Evolutionary conservation across 2,113 vertebrate species (phyloP), one percentile per base, ranked within the genome.

Genomic region (Ciconia maguari): DNA sequence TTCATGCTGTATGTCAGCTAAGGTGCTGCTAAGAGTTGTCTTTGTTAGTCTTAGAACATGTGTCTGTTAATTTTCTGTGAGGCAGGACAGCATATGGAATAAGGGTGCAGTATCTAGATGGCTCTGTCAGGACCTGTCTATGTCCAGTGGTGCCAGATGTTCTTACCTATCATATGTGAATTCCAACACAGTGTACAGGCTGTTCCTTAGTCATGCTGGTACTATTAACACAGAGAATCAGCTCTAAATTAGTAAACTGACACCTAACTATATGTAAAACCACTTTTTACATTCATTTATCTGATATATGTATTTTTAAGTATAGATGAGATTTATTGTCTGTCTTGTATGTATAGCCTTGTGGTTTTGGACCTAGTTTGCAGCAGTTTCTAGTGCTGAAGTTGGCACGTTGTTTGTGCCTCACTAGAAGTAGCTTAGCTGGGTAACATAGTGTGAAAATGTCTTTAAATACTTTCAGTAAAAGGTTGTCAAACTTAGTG

Each of bases 151-250:
- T 54, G 36, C 30, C 15, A 36, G 22, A 9, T 72, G 21, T 65
- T 84, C 20, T 51, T 86, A 46, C 44, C 46, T 7, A 6, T 51
- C 1, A 0, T 38, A 26, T 32, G 8, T 78, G 29, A 54, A 74
- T 83, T 70, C 25, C 14, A 36, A 0, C 32, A 30, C 6, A 3
- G 11, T 16, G 5, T 44, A 11, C 1, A 1, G 34, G 10, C 38
- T 74, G 24, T 61, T 94, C 29, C 27, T 78, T 20, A 61, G 6
- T 76, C 21, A 9, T 29, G 16, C 27, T 61, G 42, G 26, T 78
- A 10, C 48, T 52, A 6, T n/a, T 46, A 78, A 29, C 19, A 24
- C 25, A 74, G 52, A 12, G 7, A 66, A 41, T 58, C 27, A 34
- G 1, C 15, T 81, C 71, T 57, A 6, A 79, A 19, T 44, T 52